Evolutionary conservation across 2,797 vertebrate species (phyloP).

Genomic region (Pampus argenteus): DNA sequence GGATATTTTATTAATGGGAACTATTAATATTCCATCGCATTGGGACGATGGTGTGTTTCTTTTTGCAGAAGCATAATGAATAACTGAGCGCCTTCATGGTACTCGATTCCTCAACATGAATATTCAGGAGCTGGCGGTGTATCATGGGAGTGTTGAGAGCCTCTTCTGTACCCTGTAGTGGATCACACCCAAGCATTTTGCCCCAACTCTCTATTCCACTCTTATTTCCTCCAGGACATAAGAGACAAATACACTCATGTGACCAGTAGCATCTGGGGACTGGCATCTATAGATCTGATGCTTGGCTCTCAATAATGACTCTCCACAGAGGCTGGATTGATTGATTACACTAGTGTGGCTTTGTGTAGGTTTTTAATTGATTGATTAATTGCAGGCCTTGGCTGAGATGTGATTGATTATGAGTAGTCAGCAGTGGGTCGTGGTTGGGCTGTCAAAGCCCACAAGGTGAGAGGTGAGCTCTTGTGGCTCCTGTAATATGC

Average conservation of each 20-base stretch:
- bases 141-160: conserved; percentile 73
- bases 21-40: conserved; percentile 87
- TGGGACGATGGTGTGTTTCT: conserved; percentile 83
- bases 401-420: conserved; percentile 79
- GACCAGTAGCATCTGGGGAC: conserved; percentile 47
- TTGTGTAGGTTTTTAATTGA: conserved; percentile 83
- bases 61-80: conserved; percentile 86
- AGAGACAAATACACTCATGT: not conserved
- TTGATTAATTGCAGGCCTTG: conserved; percentile 77
- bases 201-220: conserved; percentile 56
- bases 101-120: conserved; percentile 82
- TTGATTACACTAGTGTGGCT: conserved; percentile 75
- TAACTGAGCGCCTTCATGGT: conserved; percentile 83
- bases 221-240: conserved; percentile 14
- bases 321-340: conserved; percentile 69
- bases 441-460: conserved; percentile 52
- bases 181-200: conserved; percentile 66
- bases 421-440: conserved; percentile 61
- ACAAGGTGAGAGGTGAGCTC: conserved; percentile 60
- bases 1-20: conserved; percentile 87
- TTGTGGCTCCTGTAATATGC: conserved; percentile 44
- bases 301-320: conserved; percentile 60
- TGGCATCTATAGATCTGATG: conserved; percentile 66
- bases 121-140: conserved; percentile 79
- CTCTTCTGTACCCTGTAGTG: conserved; percentile 62